Base-by-base conservation (phyloP, 2,888 invertebrate genomes). In the Drosophila yooni region DNA sequence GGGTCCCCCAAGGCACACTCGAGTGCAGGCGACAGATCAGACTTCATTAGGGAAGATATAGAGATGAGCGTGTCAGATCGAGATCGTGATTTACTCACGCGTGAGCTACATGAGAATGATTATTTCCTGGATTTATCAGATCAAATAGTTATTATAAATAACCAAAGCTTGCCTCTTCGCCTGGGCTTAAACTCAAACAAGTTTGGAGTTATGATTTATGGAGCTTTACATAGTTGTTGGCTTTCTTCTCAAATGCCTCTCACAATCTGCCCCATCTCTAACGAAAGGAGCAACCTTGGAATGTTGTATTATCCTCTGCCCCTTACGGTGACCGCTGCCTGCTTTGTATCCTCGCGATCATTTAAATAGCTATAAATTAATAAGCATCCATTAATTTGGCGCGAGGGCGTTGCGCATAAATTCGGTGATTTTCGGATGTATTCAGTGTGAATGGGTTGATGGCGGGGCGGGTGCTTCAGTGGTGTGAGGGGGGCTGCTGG, bases 301-400 rank as follows among this genome's bases (percentile, higher is more conserved):
- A 87, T 87, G 87, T 78, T 83, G 83, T 36, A 34, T 51, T 52
- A 52, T 31, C 29, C 54, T 13, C 52, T 31, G 36, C 46, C 46
- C 21, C 27, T 18, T 25, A 3, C 25, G 46, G 7, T n/a, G 13
- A 25, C 58, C 18, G 13, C 58, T 13, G 65, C 57, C 34, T 3
- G 34, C 2, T 31, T 33, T 29, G 64, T 51, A 76, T 86, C 84
- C 87, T 82, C 79, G 71, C 66, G 71, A 88, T 84, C 89, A 87
- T 89, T 87, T 89, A 87, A 87, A 87, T 87, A 89, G 87, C 89
- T 80, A 87, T 87, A 87, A 87, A 87, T 87, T 87, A 87, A 87
- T 87, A 87, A 89, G 89, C 83, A 82, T 88, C 88, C 87, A 87
- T 87, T 87, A 89, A 87, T 89, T 87, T 87, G 89, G 87, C 84